Evolutionary conservation across 2,113 vertebrate genomes (phyloP).

Genomic region (Xenus cinereus): DNA sequence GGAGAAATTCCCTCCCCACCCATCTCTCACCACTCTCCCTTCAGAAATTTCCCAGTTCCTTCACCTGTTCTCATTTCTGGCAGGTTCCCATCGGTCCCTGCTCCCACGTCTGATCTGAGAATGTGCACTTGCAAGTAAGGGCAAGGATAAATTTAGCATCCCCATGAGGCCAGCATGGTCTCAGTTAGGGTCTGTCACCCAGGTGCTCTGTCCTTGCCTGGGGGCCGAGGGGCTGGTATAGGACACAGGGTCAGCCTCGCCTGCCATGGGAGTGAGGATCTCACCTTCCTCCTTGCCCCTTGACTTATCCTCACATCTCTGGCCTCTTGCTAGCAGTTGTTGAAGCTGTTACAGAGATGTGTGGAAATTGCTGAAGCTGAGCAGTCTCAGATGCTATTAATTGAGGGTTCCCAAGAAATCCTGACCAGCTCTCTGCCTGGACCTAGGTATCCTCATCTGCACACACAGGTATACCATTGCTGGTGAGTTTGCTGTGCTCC

Average conservation of each 20-base stretch:
- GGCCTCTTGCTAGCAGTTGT: background rate
- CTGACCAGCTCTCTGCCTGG: background rate
- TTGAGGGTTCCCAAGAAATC: background rate
- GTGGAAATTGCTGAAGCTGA: background rate
- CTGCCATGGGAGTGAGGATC: background rate
- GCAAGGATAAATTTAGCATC: background rate
- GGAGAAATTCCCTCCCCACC: background rate
- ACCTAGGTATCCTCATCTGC: background rate
- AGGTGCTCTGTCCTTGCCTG: background rate
- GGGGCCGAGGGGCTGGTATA: background rate
- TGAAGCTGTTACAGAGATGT: background rate
- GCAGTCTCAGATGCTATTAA: background rate
- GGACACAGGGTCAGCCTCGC: background rate
- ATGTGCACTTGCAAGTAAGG: background rate
- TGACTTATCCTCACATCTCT: background rate
- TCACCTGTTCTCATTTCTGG: background rate
- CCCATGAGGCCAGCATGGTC: background rate
- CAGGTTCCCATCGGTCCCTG: background rate
- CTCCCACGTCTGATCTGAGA: background rate
- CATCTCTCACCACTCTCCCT: background rate
- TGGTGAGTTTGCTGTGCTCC: background rate
- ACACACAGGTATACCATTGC: background rate
- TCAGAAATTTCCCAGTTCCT: background rate
- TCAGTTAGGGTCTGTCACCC: background rate
- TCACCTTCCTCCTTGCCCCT: background rate